These are phyloP conservation scores for Plecotus auritus DNA, from an alignment of 2,113 vertebrate species.

Conservation along the genomic window DNA sequence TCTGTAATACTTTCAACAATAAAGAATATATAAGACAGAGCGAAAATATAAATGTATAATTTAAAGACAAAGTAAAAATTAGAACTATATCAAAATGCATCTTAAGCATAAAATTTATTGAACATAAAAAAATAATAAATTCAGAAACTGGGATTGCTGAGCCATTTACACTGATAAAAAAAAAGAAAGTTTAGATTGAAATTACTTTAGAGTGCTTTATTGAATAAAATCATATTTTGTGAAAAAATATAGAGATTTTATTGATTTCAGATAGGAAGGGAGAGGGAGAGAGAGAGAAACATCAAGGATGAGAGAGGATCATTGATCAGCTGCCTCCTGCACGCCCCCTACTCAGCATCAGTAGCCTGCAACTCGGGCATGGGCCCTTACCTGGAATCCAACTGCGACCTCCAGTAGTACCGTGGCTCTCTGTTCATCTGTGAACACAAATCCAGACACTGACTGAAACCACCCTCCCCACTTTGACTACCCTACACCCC, in stretches of 20 bases:
- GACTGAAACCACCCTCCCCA: background rate
- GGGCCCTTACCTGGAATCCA: too few species aligned
- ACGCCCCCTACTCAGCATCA: too few species aligned
- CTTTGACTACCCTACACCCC: background rate
- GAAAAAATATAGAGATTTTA: too few species aligned
- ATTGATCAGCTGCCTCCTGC: too few species aligned
- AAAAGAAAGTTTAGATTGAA: background rate
- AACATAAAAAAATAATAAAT: constrained; percentile 13
- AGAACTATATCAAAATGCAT: background rate
- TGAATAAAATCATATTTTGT: constrained; percentile 30
- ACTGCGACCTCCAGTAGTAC: background rate
- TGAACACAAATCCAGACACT: background rate
- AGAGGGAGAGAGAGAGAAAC: too few species aligned
- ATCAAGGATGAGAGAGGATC: too few species aligned
- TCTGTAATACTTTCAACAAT: too few species aligned
- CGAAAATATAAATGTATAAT: background rate
- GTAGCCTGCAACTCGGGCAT: too few species aligned
- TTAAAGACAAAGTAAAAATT: constrained; percentile 27
- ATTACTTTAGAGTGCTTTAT: constrained; percentile 11
- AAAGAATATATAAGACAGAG: background rate
- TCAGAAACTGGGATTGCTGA: background rate
- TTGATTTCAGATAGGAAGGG: too few species aligned
- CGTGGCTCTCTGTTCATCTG: background rate
- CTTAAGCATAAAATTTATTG: constrained; percentile 1
- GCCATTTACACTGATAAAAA: background rate